phyloP scores from a whole-genome alignment of 2,113 vertebrate genomes.

The Campylomormyrus numenius region DNA sequence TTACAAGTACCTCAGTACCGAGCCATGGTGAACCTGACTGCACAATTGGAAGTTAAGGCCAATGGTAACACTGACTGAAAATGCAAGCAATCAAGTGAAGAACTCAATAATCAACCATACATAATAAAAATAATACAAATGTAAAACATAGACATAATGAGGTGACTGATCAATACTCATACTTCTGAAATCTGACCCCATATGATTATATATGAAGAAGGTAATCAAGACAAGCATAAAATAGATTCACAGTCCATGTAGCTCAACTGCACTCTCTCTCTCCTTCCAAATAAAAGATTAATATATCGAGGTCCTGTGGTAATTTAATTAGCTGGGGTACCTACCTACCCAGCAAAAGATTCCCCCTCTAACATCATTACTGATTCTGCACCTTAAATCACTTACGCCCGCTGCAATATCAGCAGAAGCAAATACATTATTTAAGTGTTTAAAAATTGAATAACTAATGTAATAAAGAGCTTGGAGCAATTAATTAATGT shows the following conservation, averaged over 20 bases:
- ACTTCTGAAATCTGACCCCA: not conserved
- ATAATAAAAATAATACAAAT: not conserved
- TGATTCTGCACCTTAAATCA: not conserved
- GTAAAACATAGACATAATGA: not conserved
- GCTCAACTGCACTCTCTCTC: not conserved
- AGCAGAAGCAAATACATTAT: not conserved
- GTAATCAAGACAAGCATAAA: not conserved
- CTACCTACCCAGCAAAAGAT: not conserved
- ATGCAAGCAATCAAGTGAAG: not conserved
- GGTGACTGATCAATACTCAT: not conserved
- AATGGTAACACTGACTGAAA: not conserved
- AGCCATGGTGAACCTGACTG: not conserved
- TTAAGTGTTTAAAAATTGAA: not conserved
- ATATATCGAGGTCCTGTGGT: not conserved
- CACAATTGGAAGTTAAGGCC: not conserved
- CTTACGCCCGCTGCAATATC: not conserved
- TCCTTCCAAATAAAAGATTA: not conserved
- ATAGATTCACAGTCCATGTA: not conserved
- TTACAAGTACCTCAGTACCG: not conserved
- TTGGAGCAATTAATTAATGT: not conserved
- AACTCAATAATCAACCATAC: not conserved
- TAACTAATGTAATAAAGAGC: not conserved
- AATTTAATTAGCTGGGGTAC: not conserved
- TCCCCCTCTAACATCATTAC: not conserved
- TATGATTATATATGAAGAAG: not conserved